A percentile compares a stretch with the other conserved stretches of the same genome.
These are phyloP conservation scores for Drosophila kuntzei DNA, from an alignment of 2,888 invertebrate species.

Conservation along the genomic window DNA sequence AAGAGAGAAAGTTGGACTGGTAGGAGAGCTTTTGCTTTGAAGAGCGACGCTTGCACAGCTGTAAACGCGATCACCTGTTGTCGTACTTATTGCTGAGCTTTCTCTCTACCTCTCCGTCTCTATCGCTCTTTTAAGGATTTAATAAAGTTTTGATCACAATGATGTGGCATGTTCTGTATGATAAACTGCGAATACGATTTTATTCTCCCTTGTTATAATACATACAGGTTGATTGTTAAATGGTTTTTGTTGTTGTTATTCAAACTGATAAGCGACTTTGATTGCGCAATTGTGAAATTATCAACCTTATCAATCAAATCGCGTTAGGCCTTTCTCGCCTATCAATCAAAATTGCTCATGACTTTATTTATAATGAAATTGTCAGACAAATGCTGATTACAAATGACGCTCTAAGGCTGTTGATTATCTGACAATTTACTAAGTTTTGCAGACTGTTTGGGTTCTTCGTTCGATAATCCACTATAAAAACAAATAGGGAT, in stretches of 20 bases:
- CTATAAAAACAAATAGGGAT: neutral
- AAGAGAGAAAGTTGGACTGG: constrained; percentile 25
- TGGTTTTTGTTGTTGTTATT: constrained; percentile 17
- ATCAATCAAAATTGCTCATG: constrained; percentile 58
- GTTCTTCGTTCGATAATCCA: constrained; percentile 6
- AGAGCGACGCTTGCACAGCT: constrained; percentile 37
- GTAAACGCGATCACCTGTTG: constrained; percentile 65
- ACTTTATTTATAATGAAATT: constrained; percentile 54
- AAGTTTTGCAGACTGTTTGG: constrained; percentile 41
- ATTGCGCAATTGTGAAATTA: constrained; percentile 35
- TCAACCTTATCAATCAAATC: constrained; percentile 56
- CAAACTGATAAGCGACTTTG: constrained; percentile 27
- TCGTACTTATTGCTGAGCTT: constrained; percentile 3
- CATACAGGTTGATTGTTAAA: constrained; percentile 18
- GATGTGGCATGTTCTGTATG: neutral
- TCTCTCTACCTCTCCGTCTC: constrained; percentile 22
- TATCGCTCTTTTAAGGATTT: constrained; percentile 24
- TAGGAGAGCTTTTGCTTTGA: constrained; percentile 43
- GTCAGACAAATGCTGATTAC: constrained; percentile 21
- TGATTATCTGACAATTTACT: constrained; percentile 29
- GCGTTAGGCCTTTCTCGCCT: constrained; percentile 31
- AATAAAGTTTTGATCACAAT: constrained; percentile 13
- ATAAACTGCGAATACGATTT: constrained; percentile 27
- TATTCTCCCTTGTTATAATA: constrained; percentile 14
- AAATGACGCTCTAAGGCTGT: constrained; percentile 24